Evolutionary conservation across 2,113 vertebrate species (phyloP).

Genomic region (Tragelaphus strepsiceros): DNA sequence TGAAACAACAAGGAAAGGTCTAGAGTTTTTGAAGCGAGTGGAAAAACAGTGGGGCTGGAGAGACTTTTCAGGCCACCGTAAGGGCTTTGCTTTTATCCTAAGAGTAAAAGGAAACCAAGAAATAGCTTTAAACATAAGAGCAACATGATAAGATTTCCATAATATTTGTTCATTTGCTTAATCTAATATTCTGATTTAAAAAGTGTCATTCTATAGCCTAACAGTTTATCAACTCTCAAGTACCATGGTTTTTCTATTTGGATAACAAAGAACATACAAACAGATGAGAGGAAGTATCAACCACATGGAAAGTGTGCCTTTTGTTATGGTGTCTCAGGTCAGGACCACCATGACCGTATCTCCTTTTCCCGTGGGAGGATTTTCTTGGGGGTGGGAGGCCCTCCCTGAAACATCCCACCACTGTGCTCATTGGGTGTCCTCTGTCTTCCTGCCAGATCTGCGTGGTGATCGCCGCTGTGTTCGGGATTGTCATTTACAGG

Average conservation of each 20-base stretch:
- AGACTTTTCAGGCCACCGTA: background rate
- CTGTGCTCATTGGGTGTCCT: background rate
- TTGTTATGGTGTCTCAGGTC: background rate
- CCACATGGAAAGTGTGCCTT: background rate
- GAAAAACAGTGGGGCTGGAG: background rate
- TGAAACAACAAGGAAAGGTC: background rate
- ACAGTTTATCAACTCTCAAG: background rate
- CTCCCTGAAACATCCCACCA: background rate
- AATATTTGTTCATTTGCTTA: background rate
- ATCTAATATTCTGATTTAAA: background rate
- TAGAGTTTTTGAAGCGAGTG: background rate
- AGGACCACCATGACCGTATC: fast-evolving
- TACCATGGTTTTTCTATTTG: background rate
- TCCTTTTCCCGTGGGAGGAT: background rate
- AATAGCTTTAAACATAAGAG: background rate
- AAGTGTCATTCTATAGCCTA: background rate
- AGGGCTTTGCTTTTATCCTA: background rate
- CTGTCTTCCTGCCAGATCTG: slow-evolving; percentile 84
- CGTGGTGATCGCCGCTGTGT: slow-evolving; percentile 94
- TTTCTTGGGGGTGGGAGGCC: too few species aligned
- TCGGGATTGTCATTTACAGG: slow-evolving; percentile 94
- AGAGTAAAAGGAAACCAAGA: background rate
- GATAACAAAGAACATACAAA: background rate
- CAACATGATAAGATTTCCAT: background rate
- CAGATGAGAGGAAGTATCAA: background rate